Percentiles rank a stretch among this genome's conserved stretches.
Conservation (phyloP, 2,113 vertebrate species). For the Emydocephalus ijimae region DNA sequence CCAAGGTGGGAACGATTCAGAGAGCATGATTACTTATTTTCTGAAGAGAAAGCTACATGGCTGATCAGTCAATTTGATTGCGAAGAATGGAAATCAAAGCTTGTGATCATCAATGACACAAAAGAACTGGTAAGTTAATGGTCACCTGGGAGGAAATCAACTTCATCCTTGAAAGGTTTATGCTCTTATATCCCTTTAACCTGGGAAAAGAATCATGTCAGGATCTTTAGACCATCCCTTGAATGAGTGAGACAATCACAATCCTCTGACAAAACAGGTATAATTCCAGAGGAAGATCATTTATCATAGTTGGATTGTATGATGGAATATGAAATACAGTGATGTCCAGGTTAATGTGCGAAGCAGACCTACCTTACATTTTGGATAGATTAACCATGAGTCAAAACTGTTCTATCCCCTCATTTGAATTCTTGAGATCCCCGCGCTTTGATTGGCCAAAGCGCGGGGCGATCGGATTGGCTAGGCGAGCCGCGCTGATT, state of each 20-base stretch:
- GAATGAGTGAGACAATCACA: not conserved
- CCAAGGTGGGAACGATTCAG: not conserved
- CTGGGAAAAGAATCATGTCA: not conserved
- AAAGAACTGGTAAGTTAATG: slow-evolving; percentile 8
- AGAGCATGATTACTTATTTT: slow-evolving; percentile 9
- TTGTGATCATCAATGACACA: slow-evolving; percentile 3
- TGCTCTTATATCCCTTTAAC: not conserved
- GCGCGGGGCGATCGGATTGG: no score
- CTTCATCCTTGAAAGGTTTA: not conserved
- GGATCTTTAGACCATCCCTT: not conserved
- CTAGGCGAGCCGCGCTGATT: no score
- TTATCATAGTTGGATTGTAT: not conserved
- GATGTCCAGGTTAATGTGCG: not conserved
- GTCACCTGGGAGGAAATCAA: not conserved
- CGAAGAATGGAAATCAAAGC: not conserved
- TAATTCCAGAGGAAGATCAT: not conserved
- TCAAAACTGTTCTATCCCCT: no score
- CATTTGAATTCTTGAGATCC: no score
- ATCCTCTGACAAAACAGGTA: not conserved
- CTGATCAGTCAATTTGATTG: not conserved
- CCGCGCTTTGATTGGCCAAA: no score
- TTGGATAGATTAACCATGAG: not conserved
- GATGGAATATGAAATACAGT: not conserved
- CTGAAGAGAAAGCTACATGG: not conserved
- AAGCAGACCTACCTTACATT: not conserved